These are phyloP conservation scores for Leptopilina boulardi DNA, from an alignment of 1,140 invertebrate genomes.

Conservation along the genomic window DNA sequence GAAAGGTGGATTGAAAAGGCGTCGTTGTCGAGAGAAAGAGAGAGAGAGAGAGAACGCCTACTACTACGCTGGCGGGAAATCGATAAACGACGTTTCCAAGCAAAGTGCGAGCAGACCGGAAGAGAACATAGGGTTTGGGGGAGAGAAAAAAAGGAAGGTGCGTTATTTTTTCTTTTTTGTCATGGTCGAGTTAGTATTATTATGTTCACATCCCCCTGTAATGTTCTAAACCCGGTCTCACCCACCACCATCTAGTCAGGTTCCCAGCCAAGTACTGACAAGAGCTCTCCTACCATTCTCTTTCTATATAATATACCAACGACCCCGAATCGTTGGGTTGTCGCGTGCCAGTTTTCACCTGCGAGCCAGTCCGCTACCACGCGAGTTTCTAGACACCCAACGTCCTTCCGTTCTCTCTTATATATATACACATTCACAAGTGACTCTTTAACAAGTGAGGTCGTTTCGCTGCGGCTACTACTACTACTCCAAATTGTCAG, in stretches of 20 bases:
- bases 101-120: slow-evolving; percentile 36
- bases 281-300: background rate
- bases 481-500: slow-evolving; percentile 1
- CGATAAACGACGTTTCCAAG: slow-evolving; percentile 50
- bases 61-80: slow-evolving; percentile 54
- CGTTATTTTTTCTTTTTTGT: background rate
- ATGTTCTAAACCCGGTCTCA: background rate
- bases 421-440: background rate
- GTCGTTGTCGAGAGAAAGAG: slow-evolving; percentile 41
- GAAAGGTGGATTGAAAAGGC: slow-evolving; percentile 46
- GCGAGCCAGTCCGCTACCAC: slow-evolving; percentile 29
- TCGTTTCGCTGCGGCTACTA: too few species aligned
- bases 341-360: slow-evolving; percentile 36
- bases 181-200: background rate
- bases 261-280: background rate
- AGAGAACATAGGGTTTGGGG: slow-evolving; percentile 30
- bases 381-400: slow-evolving; percentile 22
- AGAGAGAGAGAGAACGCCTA: too few species aligned
- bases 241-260: slow-evolving; percentile 17
- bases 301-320: background rate
- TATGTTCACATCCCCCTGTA: slow-evolving; percentile 17
- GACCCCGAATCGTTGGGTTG: slow-evolving; percentile 6
- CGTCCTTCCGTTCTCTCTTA: slow-evolving; percentile 9
- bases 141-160: slow-evolving; percentile 36
- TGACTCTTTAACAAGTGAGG: slow-evolving; percentile 6